phyloP scores from a whole-genome alignment of 1,140 invertebrate genomes.

The Bombus turneri region DNA sequence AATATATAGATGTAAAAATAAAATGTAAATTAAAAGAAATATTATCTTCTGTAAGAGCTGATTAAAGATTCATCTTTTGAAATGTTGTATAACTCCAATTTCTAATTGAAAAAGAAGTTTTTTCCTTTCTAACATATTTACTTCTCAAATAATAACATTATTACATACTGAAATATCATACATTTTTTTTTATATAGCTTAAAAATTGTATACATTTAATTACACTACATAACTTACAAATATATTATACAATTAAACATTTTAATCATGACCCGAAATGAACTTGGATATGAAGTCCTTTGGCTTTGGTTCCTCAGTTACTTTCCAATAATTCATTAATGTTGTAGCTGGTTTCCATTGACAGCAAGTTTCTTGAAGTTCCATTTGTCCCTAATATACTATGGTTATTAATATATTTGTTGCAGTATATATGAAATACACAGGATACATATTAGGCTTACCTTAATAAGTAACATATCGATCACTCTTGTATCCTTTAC shows the following conservation, averaged over 20 bases:
- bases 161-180: neutral
- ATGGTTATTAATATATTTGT: neutral
- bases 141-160: neutral
- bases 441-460: constrained; percentile 76
- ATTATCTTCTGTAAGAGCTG: constrained; percentile 70
- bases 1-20: constrained; percentile 79
- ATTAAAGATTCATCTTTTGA: constrained; percentile 71
- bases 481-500: constrained; percentile 93
- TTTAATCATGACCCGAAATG: constrained; percentile 86
- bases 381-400: constrained; percentile 93
- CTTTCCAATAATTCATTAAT: constrained; percentile 94
- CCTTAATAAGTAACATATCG: constrained; percentile 95
- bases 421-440: neutral
- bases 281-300: constrained; percentile 97
- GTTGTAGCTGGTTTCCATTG: constrained; percentile 94
- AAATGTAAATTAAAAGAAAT: constrained; percentile 75
- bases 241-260: neutral
- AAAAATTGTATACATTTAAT: neutral
- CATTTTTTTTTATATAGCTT: neutral
- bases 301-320: constrained; percentile 92
- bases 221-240: neutral
- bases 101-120: constrained; percentile 34
- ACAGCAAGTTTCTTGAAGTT: constrained; percentile 92
- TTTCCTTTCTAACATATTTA: constrained; percentile 39
- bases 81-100: constrained; percentile 57